Base-by-base conservation (phyloP, 2,113 vertebrate genomes). In the Ameiurus melas region DNA sequence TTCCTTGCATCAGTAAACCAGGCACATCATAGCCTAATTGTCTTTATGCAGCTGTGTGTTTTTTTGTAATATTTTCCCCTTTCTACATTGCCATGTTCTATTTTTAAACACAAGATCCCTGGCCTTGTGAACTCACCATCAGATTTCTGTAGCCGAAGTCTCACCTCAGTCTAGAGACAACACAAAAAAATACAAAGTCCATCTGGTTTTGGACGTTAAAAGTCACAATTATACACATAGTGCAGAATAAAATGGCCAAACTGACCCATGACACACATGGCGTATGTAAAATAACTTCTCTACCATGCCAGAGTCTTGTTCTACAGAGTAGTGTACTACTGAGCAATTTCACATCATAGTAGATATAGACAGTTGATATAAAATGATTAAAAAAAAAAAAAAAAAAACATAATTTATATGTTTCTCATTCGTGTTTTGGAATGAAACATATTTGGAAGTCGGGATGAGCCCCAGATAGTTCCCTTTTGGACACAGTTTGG, bases 1-100 rank as follows among this genome's bases (percentile, higher is more conserved):
- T 84, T 77, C 58, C 89, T 88, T 92, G 91, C 87, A 83, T 91
- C 85, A 90, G 90, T 89, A 84, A 77, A 64, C 81, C 88, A 88
- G 81, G 78, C 79, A 82, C 88, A 88, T 88, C 86, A 87, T 66
- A 66, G 79, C 70, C 87, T 90, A 90, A 90, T 90, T 90, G 88
- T 87, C 82, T 87, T 85, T 60, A 87, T 89, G 89, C 85, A 84
- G 80, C 33, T 90, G 82, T n/a, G n/a, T n/a, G n/a, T n/a, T n/a
- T n/a, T n/a, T n/a, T n/a, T n/a, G n/a, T 90, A 90, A 89, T 89
- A 91, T 86, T 62, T 83, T 9, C 68, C 36, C 62, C 22, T 77
- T 81, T 88, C 80, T 30, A 88, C 81, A 82, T 86, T 53, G 64
- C 60, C 57, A 53, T 81, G 80, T 83, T 75, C 86, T 60, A 62